Conservation (phyloP, 2,113 vertebrate genomes). For the Lethenteron reissneri region DNA sequence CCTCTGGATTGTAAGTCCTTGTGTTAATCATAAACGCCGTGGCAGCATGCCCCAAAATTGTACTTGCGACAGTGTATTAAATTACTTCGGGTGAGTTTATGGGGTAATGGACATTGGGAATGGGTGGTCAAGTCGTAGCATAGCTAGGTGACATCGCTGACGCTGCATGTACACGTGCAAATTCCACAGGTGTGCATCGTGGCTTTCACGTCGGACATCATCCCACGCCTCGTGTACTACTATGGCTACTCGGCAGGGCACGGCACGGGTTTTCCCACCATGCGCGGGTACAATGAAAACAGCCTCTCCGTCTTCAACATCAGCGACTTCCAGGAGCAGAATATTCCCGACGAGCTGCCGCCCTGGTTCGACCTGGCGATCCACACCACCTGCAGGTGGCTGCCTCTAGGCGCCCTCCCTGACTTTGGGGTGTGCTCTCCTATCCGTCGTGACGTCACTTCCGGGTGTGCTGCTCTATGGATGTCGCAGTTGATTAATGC, state of each 20-base stretch:
- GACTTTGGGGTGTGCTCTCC: too few species aligned
- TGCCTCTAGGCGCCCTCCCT: constrained; percentile 8
- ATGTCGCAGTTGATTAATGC: too few species aligned
- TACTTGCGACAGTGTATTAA: too few species aligned
- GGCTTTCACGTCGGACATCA: constrained; percentile 84
- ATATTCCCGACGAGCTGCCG: constrained; percentile 17
- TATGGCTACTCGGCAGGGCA: constrained; percentile 25
- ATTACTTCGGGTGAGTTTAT: too few species aligned
- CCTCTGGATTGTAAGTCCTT: too few species aligned
- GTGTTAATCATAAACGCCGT: too few species aligned
- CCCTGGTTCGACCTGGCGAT: constrained; percentile 17
- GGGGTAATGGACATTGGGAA: too few species aligned
- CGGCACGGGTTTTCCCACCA: constrained; percentile 20
- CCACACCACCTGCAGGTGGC: constrained; percentile 50
- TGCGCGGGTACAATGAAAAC: constrained; percentile 68
- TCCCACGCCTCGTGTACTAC: constrained; percentile 74
- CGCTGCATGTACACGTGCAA: too few species aligned
- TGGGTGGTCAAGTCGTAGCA: too few species aligned
- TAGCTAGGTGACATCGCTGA: too few species aligned
- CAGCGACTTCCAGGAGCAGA: constrained; percentile 30
- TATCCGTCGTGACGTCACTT: too few species aligned
- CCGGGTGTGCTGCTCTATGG: constrained; percentile 7
- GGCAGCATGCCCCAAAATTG: too few species aligned
- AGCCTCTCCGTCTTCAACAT: constrained; percentile 48
- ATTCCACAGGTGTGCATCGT: constrained; percentile 60